Conservation (phyloP, 2,113 vertebrate species). For the Felis chaus region DNA sequence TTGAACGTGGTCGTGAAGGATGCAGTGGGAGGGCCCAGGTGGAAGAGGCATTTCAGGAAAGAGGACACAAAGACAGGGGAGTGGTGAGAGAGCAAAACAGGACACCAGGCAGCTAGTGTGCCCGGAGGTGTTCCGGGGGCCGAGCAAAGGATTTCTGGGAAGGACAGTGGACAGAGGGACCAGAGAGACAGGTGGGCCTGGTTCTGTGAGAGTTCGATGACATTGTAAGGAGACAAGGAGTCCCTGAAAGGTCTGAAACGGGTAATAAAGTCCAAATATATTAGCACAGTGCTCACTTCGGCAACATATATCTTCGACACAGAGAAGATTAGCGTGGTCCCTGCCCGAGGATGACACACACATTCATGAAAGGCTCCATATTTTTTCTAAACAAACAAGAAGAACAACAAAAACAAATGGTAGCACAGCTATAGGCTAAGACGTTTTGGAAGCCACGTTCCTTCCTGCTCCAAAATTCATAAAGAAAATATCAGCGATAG, state of each 20-base stretch:
- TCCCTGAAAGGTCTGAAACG: neutral
- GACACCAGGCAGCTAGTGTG: neutral
- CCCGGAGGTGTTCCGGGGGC: too few relatives aligned
- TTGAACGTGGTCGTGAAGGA: neutral
- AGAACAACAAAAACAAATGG: too few relatives aligned
- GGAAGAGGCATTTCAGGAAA: neutral
- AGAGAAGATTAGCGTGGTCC: too few relatives aligned
- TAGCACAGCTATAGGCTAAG: neutral
- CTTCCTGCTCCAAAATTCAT: neutral
- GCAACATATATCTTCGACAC: too few relatives aligned
- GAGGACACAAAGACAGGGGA: neutral
- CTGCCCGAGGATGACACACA: too few relatives aligned
- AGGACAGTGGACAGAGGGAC: neutral
- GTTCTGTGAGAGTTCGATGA: neutral
- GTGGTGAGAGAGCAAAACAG: neutral
- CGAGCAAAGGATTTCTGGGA: neutral
- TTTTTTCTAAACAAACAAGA: too few relatives aligned
- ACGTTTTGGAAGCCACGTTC: neutral
- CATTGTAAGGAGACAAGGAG: neutral
- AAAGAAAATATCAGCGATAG: neutral
- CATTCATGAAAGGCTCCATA: too few relatives aligned
- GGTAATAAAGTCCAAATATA: too few relatives aligned
- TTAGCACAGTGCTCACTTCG: too few relatives aligned
- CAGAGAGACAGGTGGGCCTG: neutral
- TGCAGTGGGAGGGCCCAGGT: neutral